Evolutionary conservation across 1,140 invertebrate genomes (phyloP), one percentile per base, ranked within the genome.

Genomic region (Dinoponera quadriceps): DNA sequence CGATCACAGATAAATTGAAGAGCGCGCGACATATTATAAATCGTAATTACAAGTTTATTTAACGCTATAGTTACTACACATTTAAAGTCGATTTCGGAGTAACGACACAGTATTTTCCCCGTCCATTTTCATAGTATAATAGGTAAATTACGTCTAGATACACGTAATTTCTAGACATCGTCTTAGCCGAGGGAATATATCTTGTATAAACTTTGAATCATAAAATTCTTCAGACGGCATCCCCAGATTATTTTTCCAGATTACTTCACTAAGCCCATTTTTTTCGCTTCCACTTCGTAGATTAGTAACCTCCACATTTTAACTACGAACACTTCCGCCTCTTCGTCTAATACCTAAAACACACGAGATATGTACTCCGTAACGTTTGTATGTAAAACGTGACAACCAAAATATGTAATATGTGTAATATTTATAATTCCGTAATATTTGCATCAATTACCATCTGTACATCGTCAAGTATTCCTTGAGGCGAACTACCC

Each of bases 251-350:
- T n/a, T n/a, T n/a, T n/a, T n/a, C n/a, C n/a, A n/a, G n/a, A 88
- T 95, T 95, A 97, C 95, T 97, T 97, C 91, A 96, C 96, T 94
- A 97, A 95, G 81, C 97, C 97, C 93, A 97, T 95, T 94, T 99
- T 99, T 94, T 99, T 99, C 59, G 99, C 98, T 96, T 99, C 99
- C 88, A 99, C 98, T 96, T 99, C 99, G 94, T 99, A 99, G 90
- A 99, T 99, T 74, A 99, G 95, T 93, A 99, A 96, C 91, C 99
- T 96, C 99, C 99, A 99, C 98, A 99, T 99, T 96, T 99, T 99
- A 54, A 99, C 98, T 89, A 99, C 98, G 96, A 99, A 99, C 69
- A 99, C 98, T 96, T 99, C 99, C 9, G 99, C 99, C 95, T 99
- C 99, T 94, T 99, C 99, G 94, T 99, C 99, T 88, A 99, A 95